Base-by-base conservation (phyloP, 2,888 invertebrate genomes). In the Anorthoa munda region DNA sequence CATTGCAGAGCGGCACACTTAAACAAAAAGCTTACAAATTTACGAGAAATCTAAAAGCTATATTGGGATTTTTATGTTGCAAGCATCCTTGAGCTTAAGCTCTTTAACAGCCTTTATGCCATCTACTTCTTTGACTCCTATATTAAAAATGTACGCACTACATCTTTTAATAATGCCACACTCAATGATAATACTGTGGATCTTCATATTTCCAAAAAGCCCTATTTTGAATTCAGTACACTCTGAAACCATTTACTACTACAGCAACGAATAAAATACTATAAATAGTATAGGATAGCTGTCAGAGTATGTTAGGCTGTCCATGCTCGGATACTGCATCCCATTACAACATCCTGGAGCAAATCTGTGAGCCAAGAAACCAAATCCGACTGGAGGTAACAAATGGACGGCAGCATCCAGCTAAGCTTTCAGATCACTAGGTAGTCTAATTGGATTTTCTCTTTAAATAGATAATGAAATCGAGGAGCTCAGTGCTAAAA, bases 381-480 rank as follows among this genome's bases (percentile, higher is more conserved):
- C 9, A 45, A 60, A 45, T 60, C 45, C 45, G 12, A n/a, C 7
- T 21, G 13, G 45, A 60, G 21, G 45, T 45, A 45, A 45, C 7
- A 21, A 21, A 21, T 21, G 45, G 15, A 58, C 13, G 31, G n/a
- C n/a, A n/a, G n/a, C 59, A 39, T n/a, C n/a, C n/a, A 59, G 39
- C n/a, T 59, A 59, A 13, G 5, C 15, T 45, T 45, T 60, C 9
- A 60, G 45, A 60, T 45, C 45, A 60, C 9, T 1, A 60, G 4
- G 60, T 60, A 60, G 21, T 3, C 60, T 60, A 60, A 60, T 45
- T 60, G 60, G 60, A 60, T 60, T 45, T 60, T 60, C 21, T 45
- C 60, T n/a, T 45, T 59, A 59, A 21, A 21, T 7, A 39, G n/a
- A 45, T 21, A 45, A 59, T 21, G 12, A 21, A 59, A 3, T 45